Evolutionary conservation across 2,888 invertebrate genomes (phyloP).

Genomic region (Synergus itoensis): DNA sequence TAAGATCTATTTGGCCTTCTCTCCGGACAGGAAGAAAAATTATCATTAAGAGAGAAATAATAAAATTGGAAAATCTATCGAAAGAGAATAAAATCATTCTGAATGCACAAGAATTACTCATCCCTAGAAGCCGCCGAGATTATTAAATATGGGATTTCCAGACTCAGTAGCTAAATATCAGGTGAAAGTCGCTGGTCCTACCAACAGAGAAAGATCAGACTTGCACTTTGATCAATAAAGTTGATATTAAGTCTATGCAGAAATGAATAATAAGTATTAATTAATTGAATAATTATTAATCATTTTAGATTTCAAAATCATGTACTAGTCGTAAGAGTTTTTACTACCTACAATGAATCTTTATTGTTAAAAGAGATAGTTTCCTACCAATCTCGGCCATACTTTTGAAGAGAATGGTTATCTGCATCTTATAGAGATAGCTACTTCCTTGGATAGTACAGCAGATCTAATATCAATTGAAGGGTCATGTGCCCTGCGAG

Average conservation of each 20-base stretch:
- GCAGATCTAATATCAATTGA: slow-evolving; percentile 1
- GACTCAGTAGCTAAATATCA: background rate
- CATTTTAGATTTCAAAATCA: background rate
- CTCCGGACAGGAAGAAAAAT: too few species aligned
- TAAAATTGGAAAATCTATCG: too few species aligned
- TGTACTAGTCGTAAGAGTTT: background rate
- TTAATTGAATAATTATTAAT: background rate
- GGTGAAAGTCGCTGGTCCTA: background rate
- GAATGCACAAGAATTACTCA: background rate
- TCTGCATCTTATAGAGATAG: slow-evolving; percentile 13
- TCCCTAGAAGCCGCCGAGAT: background rate
- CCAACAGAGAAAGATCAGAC: background rate
- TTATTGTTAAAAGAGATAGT: background rate
- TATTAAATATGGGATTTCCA: background rate
- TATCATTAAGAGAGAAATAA: too few species aligned
- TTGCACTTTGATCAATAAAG: too few species aligned
- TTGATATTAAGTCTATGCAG: too few species aligned
- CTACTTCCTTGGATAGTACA: background rate
- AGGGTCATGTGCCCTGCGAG: slow-evolving; percentile 12
- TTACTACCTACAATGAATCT: background rate
- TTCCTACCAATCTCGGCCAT: slow-evolving; percentile 3
- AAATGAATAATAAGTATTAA: too few species aligned
- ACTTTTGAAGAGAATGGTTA: slow-evolving; percentile 14
- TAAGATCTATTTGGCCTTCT: too few species aligned
- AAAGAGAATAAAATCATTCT: background rate